A percentile compares a stretch with the other conserved stretches of the same genome.
These are phyloP conservation scores for Pogonocichla stellata DNA, from an alignment of 2,113 vertebrate genomes.

Conservation along the genomic window DNA sequence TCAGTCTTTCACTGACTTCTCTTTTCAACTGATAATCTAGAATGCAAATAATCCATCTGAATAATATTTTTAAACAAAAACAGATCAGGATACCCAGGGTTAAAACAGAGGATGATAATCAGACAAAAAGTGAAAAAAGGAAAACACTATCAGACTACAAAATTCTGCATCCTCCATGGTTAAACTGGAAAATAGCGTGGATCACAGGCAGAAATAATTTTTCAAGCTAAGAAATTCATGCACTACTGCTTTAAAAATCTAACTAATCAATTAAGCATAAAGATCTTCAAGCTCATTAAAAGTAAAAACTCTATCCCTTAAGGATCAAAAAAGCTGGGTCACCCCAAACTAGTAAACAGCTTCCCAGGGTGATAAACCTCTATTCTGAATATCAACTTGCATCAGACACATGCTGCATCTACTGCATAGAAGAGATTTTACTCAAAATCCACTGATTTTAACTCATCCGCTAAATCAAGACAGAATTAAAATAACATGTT, in stretches of 20 bases:
- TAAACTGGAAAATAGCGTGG: background rate
- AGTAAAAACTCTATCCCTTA: background rate
- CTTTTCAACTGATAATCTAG: background rate
- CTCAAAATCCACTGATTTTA: background rate
- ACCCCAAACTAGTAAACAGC: background rate
- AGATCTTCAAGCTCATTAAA: constrained; percentile 15
- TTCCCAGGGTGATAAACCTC: background rate
- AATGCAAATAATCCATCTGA: background rate
- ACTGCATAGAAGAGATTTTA: background rate
- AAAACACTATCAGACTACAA: background rate
- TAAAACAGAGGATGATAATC: background rate
- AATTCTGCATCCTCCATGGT: background rate
- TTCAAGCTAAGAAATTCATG: background rate
- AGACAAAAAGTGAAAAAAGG: background rate
- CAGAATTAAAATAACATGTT: constrained; percentile 25
- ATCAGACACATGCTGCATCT: background rate
- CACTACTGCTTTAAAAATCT: background rate
- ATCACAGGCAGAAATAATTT: background rate
- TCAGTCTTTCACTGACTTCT: background rate
- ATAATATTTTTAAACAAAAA: background rate
- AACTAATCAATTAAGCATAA: constrained; percentile 10
- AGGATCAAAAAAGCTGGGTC: constrained; percentile 18
- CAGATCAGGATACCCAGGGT: background rate
- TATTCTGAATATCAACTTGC: background rate
- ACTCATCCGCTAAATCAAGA: background rate